Evolutionary conservation across 2,888 invertebrate genomes (phyloP), one percentile per base, ranked within the genome.

Genomic region (Tinea trinotella): DNA sequence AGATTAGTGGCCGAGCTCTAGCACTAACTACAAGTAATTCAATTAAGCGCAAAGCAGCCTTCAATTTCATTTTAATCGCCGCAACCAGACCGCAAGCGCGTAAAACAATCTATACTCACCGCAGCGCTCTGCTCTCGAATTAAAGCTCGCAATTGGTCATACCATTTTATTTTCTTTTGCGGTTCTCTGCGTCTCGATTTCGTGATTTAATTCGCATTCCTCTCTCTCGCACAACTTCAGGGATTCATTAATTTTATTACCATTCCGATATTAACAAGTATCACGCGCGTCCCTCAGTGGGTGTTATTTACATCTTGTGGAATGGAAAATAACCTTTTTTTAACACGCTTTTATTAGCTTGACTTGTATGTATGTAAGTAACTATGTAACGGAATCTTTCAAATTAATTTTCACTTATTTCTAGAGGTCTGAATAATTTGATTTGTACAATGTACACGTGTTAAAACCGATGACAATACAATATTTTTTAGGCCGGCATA

Each of bases 31-130:
- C 40, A 13, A 40, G 40, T 40, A 40, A 40, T 40, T 40, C 40
- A 40, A 40, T 40, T 40, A 40, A 40, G 3, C 13, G 13, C 30
- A 30, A 30, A 30, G 12, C 40, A 15, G 40, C 5, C 40, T 40
- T 40, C 40, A 12, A 40, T 40, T 52, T 52, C 34, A 34, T 52
- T 52, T 40, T 46, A 46, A 46, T 46, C 46, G 46, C 19, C 15
- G 46, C 46, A 18, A 17, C 13, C 40, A 46, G 19, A 46, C 46
- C 46, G 46, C 46, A 46, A 17, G 19, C 46, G 19, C 46, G 46
- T 46, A 19, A 46, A 46, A 46, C 46, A 46, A 46, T 46, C 46
- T 46, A 46, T 17, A 19, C 19, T 15, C 3, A 46, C 46, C 46
- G 46, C 46, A 46, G 7, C 17, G 40, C 40, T 19, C 17, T n/a